Conservation (phyloP, 64 coral and sea anemone species). For the Montipora capricornis region DNA sequence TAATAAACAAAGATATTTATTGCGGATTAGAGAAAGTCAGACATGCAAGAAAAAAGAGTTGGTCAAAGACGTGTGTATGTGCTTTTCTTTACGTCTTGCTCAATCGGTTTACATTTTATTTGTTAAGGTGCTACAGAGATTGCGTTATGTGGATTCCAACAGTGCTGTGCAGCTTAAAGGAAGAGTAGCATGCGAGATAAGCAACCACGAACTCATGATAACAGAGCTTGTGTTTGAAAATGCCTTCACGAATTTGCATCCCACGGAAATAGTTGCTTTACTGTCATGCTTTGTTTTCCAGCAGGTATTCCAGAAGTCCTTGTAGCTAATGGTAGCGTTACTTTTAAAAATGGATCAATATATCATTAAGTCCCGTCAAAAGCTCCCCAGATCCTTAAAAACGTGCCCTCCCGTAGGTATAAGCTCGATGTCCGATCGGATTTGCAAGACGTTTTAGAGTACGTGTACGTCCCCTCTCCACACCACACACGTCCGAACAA, state of each 20-base stretch:
- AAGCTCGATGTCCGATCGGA: too few relatives aligned
- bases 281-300: conserved; percentile 97
- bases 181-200: conserved; percentile 97
- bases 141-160: conserved; percentile 83
- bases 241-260: conserved; percentile 81
- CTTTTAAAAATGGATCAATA: background rate
- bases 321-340: background rate
- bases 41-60: too few relatives aligned
- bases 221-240: conserved; percentile 92
- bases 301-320: conserved; percentile 60
- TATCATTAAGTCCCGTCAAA: background rate
- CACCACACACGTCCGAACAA: too few relatives aligned
- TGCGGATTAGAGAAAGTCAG: too few relatives aligned
- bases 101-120: background rate
- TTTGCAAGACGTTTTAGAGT: too few relatives aligned
- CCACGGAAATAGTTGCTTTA: conserved; percentile 92
- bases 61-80: background rate
- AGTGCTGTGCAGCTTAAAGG: conserved; percentile 87
- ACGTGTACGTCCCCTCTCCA: too few relatives aligned
- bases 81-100: background rate
- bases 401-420: too few relatives aligned
- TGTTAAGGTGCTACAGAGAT: conserved; percentile 60
- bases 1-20: too few relatives aligned
- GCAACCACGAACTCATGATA: conserved; percentile 94
- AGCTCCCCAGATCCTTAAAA: too few relatives aligned